These are phyloP conservation scores for Drosophila rubida DNA, from an alignment of 2,888 invertebrate species.

Conservation along the genomic window DNA sequence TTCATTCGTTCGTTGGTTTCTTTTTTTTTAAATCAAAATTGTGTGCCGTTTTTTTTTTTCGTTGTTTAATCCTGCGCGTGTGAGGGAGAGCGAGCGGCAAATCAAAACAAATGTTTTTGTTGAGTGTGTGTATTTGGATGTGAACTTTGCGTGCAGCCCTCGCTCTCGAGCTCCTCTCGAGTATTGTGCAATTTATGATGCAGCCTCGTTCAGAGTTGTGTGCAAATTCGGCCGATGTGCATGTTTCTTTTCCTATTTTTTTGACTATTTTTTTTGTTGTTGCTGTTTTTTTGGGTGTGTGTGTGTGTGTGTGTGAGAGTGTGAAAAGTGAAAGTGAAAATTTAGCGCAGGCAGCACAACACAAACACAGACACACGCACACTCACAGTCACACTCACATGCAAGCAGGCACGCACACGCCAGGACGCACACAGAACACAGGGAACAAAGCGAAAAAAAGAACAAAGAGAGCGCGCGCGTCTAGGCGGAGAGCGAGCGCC, in stretches of 20 bases:
- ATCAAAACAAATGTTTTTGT: slow-evolving; percentile 52
- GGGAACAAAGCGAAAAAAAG: slow-evolving; percentile 35
- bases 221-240: slow-evolving; percentile 1
- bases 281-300: slow-evolving; percentile 58
- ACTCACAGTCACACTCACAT: not conserved
- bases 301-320: slow-evolving; percentile 3
- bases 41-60: slow-evolving; percentile 39
- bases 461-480: slow-evolving; percentile 42
- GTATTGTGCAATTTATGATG: slow-evolving; percentile 2
- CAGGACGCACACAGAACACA: slow-evolving; percentile 3
- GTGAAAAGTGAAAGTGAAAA: slow-evolving; percentile 84
- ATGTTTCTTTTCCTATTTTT: slow-evolving; percentile 25
- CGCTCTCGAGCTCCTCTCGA: not conserved
- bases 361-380: slow-evolving; percentile 16
- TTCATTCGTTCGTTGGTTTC: slow-evolving; percentile 1
- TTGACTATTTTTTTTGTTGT: slow-evolving; percentile 3
- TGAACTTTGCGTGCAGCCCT: slow-evolving; percentile 18
- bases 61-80: slow-evolving; percentile 21
- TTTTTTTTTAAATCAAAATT: slow-evolving; percentile 21
- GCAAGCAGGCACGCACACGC: slow-evolving; percentile 11
- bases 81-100: slow-evolving; percentile 39
- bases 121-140: slow-evolving; percentile 12
- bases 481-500: slow-evolving; percentile 27
- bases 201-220: slow-evolving; percentile 4
- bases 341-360: slow-evolving; percentile 69